These are phyloP conservation scores for Caiman crocodilus DNA, from an alignment of 2,797 vertebrate genomes.

Conservation along the genomic window DNA sequence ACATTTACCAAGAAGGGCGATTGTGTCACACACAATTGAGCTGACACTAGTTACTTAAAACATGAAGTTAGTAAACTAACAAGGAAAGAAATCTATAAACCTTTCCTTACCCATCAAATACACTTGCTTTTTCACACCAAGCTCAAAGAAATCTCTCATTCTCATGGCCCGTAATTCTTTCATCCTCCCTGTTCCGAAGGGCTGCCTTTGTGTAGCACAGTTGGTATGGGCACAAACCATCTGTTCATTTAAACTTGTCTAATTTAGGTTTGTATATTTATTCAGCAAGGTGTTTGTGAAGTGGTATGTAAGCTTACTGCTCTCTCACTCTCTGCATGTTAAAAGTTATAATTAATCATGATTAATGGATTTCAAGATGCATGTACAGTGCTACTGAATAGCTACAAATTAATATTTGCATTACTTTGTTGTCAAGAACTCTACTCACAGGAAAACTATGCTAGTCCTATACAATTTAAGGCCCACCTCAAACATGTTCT, in stretches of 20 bases:
- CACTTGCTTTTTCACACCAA: background rate
- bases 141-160: background rate
- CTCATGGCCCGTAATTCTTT: accelerated
- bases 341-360: accelerated
- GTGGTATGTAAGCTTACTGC: background rate
- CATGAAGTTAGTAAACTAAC: background rate
- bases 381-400: background rate
- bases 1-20: too few species aligned
- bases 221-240: background rate
- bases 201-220: background rate
- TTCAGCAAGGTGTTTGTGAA: background rate
- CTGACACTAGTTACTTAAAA: background rate
- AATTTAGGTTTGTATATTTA: background rate
- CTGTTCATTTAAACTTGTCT: background rate
- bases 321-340: background rate
- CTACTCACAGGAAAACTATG: background rate
- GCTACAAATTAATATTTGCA: background rate
- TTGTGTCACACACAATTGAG: background rate
- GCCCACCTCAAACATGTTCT: background rate
- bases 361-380: background rate
- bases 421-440: background rate
- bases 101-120: background rate
- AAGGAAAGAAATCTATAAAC: too few species aligned
- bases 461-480: background rate
- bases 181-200: background rate